Conservation (phyloP, 64 coral and sea anemone species). For the Pocillopora damicornis region DNA sequence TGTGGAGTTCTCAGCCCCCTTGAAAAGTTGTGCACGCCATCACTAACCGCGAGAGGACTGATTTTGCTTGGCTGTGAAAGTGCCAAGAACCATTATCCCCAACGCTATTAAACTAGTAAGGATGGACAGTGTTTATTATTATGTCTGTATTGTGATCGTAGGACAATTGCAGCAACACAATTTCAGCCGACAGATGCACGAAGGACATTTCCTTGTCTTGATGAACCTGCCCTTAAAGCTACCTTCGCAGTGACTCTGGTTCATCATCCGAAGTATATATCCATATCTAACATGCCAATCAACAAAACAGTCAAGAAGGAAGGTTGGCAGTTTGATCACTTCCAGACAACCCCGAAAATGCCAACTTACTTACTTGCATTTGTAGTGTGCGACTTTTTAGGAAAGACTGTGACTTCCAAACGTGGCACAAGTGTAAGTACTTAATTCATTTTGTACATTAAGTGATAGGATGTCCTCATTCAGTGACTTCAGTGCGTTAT, state of each 20-base stretch:
- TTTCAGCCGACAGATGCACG: constrained; percentile 77
- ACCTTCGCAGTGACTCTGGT: constrained; percentile 47
- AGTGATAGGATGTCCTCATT: too few species aligned
- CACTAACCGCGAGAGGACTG: too few species aligned
- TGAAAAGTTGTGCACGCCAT: too few species aligned
- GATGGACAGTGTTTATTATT: too few species aligned
- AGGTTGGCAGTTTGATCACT: constrained; percentile 28
- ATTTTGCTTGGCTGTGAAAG: too few species aligned
- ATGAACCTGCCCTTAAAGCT: constrained; percentile 70
- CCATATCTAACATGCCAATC: constrained; percentile 75
- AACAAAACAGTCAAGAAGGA: not conserved
- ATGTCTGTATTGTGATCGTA: not conserved
- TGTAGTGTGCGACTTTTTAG: constrained; percentile 63
- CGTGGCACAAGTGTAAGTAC: constrained; percentile 25
- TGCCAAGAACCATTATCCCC: too few species aligned
- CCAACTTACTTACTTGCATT: constrained; percentile 78
- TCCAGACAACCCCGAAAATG: constrained; percentile 58
- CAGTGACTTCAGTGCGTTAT: too few species aligned
- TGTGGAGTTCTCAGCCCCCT: too few species aligned
- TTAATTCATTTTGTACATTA: not conserved
- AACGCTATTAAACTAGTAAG: too few species aligned
- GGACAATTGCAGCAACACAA: constrained; percentile 69
- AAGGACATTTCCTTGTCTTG: constrained; percentile 69
- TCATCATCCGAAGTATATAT: constrained; percentile 43
- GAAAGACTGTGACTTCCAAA: not conserved